Percentiles rank a stretch among this genome's conserved stretches.
Conservation (phyloP, 2,113 vertebrate genomes). For the Ceyx margarethae region DNA sequence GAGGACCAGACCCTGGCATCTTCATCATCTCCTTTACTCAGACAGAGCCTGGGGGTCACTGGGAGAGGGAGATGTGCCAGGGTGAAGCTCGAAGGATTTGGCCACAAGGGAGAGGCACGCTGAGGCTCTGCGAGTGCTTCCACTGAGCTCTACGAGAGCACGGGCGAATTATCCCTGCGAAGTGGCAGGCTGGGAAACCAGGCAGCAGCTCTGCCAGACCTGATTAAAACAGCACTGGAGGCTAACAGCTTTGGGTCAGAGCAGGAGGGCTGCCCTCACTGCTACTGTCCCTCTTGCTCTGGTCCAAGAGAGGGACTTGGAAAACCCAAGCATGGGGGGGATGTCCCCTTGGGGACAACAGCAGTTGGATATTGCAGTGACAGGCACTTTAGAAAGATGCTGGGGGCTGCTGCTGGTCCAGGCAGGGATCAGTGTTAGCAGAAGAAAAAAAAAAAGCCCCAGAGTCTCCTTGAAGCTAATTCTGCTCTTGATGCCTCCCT, state of each 20-base stretch:
- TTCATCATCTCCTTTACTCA: neutral
- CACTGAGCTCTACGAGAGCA: neutral
- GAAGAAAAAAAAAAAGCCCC: neutral
- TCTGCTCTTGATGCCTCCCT: slow-evolving; percentile 28
- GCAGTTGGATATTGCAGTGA: slow-evolving; percentile 27
- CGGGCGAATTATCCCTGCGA: slow-evolving; percentile 7
- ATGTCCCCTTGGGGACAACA: neutral
- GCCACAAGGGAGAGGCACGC: neutral
- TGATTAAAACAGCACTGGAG: slow-evolving; percentile 20
- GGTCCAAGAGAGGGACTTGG: neutral
- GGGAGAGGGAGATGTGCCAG: neutral
- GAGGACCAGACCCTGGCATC: slow-evolving; percentile 5
- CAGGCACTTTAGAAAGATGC: slow-evolving; percentile 43
- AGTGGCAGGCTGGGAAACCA: neutral
- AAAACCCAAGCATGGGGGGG: neutral
- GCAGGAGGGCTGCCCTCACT: neutral
- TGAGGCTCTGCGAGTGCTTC: neutral
- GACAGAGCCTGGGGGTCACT: slow-evolving; percentile 16
- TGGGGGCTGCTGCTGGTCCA: slow-evolving; percentile 43
- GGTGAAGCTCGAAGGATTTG: neutral
- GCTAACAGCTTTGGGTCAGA: slow-evolving; percentile 18
- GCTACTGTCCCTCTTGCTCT: neutral
- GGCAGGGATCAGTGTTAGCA: slow-evolving; percentile 29
- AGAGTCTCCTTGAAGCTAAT: slow-evolving; percentile 39
- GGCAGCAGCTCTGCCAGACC: slow-evolving; percentile 43